Conservation (phyloP, 1,140 invertebrate genomes). For the Saccostrea echinata region DNA sequence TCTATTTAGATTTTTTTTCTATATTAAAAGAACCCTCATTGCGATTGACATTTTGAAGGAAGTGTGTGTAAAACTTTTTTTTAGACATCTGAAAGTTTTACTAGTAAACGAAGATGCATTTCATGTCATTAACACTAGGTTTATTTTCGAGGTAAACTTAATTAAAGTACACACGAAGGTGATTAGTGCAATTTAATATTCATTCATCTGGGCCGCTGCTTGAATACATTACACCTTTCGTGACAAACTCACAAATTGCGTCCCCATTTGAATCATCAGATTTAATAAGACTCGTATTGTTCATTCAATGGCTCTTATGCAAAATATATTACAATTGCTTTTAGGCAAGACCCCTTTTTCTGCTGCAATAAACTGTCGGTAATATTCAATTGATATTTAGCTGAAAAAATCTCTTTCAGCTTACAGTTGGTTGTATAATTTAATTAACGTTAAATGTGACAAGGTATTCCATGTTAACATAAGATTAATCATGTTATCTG, state of each 20-base stretch:
- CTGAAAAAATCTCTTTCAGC: background rate
- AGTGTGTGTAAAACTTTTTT: background rate
- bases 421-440: background rate
- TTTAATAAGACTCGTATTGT: background rate
- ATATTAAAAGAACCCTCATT: too few species aligned
- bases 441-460: background rate
- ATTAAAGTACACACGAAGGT: constrained; percentile 13
- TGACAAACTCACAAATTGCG: background rate
- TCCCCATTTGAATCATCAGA: background rate
- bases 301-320: background rate
- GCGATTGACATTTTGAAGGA: background rate
- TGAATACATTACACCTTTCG: constrained; percentile 7
- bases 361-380: background rate
- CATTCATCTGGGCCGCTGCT: background rate
- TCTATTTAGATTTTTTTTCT: too few species aligned
- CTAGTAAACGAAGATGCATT: background rate
- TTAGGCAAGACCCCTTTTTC: background rate
- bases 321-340: background rate
- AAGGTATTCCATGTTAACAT: background rate
- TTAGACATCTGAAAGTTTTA: background rate
- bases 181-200: background rate
- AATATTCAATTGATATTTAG: background rate
- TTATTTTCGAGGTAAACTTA: background rate
- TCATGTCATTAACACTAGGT: background rate
- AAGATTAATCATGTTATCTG: background rate